These are phyloP conservation scores for Aurelia sp. DNA, from an alignment of 30 jellyfish, hydroid and myxozoan genomes.

Conservation along the genomic window DNA sequence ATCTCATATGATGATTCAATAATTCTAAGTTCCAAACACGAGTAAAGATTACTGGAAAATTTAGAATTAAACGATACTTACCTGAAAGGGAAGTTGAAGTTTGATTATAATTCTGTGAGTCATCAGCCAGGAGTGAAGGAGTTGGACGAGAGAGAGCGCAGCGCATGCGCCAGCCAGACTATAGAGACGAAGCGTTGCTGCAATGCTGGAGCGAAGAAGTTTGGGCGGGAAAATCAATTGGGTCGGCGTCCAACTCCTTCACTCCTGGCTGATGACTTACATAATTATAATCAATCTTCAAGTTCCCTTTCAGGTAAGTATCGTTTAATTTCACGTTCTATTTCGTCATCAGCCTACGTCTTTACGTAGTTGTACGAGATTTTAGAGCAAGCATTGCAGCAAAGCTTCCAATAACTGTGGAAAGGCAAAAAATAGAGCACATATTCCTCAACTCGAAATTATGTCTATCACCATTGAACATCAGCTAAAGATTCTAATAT, in stretches of 20 bases:
- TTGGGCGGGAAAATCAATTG: conserved; percentile 35
- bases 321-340: conserved; percentile 12
- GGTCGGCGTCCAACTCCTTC: background rate
- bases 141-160: conserved; percentile 50
- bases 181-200: conserved; percentile 1
- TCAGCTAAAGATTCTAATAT: conserved; percentile 3
- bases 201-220: conserved; percentile 52
- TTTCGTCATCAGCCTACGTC: conserved; percentile 31
- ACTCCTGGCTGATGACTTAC: conserved; percentile 55
- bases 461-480: background rate
- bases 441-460: background rate
- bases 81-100: conserved; percentile 53
- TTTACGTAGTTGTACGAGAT: conserved; percentile 35
- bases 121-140: no score
- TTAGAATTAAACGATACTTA: conserved; percentile 41
- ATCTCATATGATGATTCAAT: no score
- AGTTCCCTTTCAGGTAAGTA: conserved; percentile 36
- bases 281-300: conserved; percentile 27
- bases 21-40: no score
- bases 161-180: conserved; percentile 47
- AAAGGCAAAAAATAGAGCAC: background rate
- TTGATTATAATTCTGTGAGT: conserved; percentile 9
- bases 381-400: conserved; percentile 56
- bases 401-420: background rate
- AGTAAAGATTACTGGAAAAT: no score